Evolutionary conservation across 2,113 vertebrate species (phyloP).

Genomic region (Camelus bactrianus): DNA sequence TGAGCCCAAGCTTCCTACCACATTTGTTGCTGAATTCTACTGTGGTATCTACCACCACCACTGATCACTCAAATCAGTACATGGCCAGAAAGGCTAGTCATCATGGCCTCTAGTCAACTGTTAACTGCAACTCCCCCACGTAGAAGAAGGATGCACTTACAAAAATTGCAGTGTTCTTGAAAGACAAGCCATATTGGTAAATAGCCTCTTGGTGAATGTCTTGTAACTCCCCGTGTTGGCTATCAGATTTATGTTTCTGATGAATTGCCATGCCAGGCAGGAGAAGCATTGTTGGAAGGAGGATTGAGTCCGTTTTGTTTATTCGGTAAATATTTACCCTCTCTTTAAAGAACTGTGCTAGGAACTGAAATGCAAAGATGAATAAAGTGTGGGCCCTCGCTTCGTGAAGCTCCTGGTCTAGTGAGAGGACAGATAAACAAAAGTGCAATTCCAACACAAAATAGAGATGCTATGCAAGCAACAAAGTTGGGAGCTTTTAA

Average conservation of each 20-base stretch:
- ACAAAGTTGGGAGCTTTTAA: not conserved
- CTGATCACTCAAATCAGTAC: not conserved
- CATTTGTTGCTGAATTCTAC: not conserved
- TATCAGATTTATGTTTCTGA: not conserved
- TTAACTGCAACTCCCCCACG: not conserved
- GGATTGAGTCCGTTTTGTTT: constrained; percentile 5
- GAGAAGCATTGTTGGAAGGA: constrained; percentile 21
- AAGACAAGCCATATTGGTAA: not conserved
- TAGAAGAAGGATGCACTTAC: constrained; percentile 39
- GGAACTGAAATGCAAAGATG: constrained; percentile 33
- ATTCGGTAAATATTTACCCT: constrained; percentile 10
- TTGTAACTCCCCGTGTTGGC: not conserved
- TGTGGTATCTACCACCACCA: not conserved
- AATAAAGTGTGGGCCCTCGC: not conserved
- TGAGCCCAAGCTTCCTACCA: constrained; percentile 27
- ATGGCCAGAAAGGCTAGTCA: not conserved
- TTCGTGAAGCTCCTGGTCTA: not conserved
- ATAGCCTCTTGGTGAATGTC: not conserved
- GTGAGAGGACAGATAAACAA: not conserved
- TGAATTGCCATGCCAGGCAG: not conserved
- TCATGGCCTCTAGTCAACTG: not conserved
- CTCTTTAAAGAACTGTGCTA: constrained; percentile 9
- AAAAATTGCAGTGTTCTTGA: constrained; percentile 35
- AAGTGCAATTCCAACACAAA: not conserved
- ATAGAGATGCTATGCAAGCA: not conserved